Evolutionary conservation across 2,888 invertebrate species (phyloP), one percentile per base, ranked within the genome.

Genomic region (Drepana falcataria): DNA sequence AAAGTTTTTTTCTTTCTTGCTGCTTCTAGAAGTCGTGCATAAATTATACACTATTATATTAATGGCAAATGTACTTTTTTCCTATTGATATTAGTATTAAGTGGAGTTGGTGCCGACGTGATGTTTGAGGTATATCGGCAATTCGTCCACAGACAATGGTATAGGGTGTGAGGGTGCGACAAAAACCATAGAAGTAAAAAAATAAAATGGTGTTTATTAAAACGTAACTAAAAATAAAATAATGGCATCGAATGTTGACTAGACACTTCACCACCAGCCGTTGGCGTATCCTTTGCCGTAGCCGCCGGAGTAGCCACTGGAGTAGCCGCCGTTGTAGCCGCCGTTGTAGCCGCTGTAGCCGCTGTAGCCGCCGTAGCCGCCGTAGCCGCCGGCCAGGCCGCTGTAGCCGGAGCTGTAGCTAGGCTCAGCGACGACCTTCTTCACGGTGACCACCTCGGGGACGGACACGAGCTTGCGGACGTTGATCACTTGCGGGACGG

Each of bases 381-480:
- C 55, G 34, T 55, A 57, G 35, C 67, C 64, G 41, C 61, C 63
- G 3, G 44, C 6, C 44, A 44, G 44, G 44, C 53, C 55, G 35
- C 58, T 53, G 55, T 51, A 55, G 40, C 55, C 49, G 54, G 57
- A 56, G 59, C 58, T 54, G 64, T 67, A 69, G 64, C 66, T 63
- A 51, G 73, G 71, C 55, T 67, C 58, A 53, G 75, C 64, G 52
- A 72, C 68, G 21, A 79, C 65, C 63, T 77, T 71, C 61, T 78
- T 70, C 59, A 77, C 81, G 52, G 77, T 69, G 59, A 86, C 74
- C 57, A 81, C 76, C 63, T 79, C 79, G 48, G 79, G 81, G 49
- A 71, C 79, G 58, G 81, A 77, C 60, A 85, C 74, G 35, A 78
- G 68, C 64, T 77, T 83, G 58, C 69, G 77, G 40, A 79, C 77